phyloP scores from a whole-genome alignment of 2,113 vertebrate genomes.

The Miniopterus natalensis region DNA sequence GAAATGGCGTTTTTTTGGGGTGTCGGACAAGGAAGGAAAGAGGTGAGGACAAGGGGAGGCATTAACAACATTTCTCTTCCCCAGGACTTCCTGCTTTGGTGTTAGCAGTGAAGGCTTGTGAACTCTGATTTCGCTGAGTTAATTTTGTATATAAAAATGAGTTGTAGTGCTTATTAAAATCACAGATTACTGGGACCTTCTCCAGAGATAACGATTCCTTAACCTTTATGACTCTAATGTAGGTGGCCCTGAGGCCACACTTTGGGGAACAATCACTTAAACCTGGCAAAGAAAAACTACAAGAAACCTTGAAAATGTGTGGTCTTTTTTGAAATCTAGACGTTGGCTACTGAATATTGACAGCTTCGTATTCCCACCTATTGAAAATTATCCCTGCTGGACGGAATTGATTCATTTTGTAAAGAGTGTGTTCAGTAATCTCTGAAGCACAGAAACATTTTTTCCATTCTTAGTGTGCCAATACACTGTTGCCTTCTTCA shows the following conservation, averaged over 20 bases:
- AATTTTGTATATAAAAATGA: neutral
- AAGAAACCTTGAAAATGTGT: neutral
- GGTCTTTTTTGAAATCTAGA: conserved; percentile 13
- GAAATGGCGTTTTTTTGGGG: neutral
- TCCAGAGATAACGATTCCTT: neutral
- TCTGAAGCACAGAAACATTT: conserved; percentile 56
- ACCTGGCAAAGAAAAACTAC: neutral
- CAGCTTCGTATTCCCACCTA: conserved; percentile 7
- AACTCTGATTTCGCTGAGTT: neutral
- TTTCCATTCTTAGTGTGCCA: conserved; percentile 58
- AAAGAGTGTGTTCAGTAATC: neutral
- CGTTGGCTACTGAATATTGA: neutral
- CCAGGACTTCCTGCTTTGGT: neutral
- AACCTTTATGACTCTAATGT: neutral
- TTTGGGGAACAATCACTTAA: conserved; percentile 1
- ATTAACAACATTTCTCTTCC: neutral
- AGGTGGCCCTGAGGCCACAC: neutral
- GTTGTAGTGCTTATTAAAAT: neutral
- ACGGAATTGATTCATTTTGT: conserved; percentile 5
- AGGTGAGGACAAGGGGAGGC: neutral
- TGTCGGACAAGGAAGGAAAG: neutral
- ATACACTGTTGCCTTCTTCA: conserved; percentile 31
- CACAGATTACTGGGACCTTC: neutral
- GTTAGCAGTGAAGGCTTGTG: neutral
- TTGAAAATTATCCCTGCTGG: neutral